Evolutionary conservation across 35 echinoderm and acorn worm species (phyloP).

Genomic region (Ophiothrix spiculata): DNA sequence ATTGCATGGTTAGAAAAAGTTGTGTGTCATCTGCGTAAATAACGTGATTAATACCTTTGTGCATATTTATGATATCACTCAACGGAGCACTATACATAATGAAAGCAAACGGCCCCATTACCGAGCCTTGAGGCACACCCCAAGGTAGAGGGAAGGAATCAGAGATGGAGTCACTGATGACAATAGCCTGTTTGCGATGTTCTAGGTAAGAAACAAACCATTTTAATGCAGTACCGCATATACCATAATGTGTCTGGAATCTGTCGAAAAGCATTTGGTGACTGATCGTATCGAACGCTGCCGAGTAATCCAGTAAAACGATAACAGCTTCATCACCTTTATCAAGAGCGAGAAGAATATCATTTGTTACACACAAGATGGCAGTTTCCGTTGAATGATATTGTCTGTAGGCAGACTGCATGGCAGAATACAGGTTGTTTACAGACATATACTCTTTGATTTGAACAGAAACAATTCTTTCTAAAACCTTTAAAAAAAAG

Average conservation of each 20-base stretch:
- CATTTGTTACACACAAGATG: slow-evolving; percentile 13
- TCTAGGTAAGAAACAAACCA: background rate
- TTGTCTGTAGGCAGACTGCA: slow-evolving; percentile 43
- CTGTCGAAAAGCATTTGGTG: background rate
- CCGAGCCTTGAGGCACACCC: slow-evolving; percentile 22
- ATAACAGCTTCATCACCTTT: background rate
- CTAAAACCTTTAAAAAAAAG: slow-evolving; percentile 25
- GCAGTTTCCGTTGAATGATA: slow-evolving; percentile 45
- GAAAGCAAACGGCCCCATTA: slow-evolving; percentile 11
- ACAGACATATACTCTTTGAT: slow-evolving; percentile 27
- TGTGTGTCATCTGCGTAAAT: slow-evolving; percentile 25
- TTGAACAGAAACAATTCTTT: slow-evolving; percentile 42
- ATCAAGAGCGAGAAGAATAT: slow-evolving; percentile 1
- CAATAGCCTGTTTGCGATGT: background rate
- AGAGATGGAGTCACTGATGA: slow-evolving; percentile 13
- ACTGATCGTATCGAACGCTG: background rate
- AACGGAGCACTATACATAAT: slow-evolving; percentile 17
- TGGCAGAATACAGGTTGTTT: slow-evolving; percentile 3
- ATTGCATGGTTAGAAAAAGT: background rate
- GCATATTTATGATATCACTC: slow-evolving; percentile 6
- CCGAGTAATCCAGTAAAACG: background rate
- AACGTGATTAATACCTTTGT: slow-evolving; percentile 9
- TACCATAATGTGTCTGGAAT: background rate
- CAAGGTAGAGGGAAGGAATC: background rate
- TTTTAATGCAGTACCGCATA: background rate